Evolutionary conservation across 2,888 invertebrate genomes (phyloP), one percentile per base, ranked within the genome.

Genomic region (Drosophila pegasa): DNA sequence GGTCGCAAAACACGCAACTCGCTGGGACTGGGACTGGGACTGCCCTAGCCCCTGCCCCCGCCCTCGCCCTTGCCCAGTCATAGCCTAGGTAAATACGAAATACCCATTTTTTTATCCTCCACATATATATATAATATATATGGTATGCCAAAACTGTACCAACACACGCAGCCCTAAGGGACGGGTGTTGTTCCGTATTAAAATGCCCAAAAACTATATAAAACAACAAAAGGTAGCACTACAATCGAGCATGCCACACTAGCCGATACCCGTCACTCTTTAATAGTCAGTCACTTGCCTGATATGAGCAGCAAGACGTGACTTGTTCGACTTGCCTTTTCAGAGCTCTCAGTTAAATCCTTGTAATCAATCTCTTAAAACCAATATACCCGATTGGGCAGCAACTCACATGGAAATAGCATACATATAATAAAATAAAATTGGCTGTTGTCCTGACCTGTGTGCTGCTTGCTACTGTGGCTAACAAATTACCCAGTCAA

Each of bases 151-250:
- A 78, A 85, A 87, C 82, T 83, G 82, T 78, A 81, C 73, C 69
- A 45, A 69, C 81, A 74, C 86, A 85, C 86, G 86, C 87, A 84
- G 73, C 58, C 40, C 33, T 29, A 48, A 45, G 62, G 64, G 48
- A 58, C 16, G 18, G 25, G 6, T 14, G 0, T n/a, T 35, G 47
- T 10, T 33, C 25, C 71, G 47, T 57, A 81, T 74, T 71, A 69
- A 83, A 82, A 79, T 82, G 81, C 79, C 45, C 84, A 79, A 84
- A 81, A 84, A 85, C 85, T 87, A 82, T 83, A 71, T 75, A 83
- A 80, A 88, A 80, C 50, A 47, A 18, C 47, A 12, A 31, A 5
- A 27, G 20, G 20, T 8, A 20, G 18, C 12, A 29, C 31, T 31
- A 4, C 5, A 14, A 14, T 4, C 20, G 25, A 5, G 10, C n/a